These are phyloP conservation scores for Steatornis caripensis DNA, from an alignment of 2,113 vertebrate species.

Conservation along the genomic window DNA sequence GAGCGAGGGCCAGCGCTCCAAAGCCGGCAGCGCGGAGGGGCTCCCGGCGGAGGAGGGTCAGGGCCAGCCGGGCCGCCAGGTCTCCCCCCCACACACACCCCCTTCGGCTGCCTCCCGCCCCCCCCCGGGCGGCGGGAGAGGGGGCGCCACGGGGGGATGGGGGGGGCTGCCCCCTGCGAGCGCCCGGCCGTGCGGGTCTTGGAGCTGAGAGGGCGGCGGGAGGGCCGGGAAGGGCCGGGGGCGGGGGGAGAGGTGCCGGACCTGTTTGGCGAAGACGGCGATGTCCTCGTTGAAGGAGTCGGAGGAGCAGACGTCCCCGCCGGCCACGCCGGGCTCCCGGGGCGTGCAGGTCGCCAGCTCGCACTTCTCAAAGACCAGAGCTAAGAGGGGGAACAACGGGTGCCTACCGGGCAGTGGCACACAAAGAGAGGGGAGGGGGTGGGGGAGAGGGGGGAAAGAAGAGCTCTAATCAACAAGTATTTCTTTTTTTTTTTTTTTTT, in stretches of 20 bases:
- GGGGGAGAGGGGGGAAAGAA: conserved; percentile 52
- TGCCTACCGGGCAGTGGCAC: conserved; percentile 87
- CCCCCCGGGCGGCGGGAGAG: background rate
- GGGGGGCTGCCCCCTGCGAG: background rate
- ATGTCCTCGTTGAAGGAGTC: conserved; percentile 98
- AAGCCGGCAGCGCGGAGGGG: background rate
- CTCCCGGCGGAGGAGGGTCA: background rate
- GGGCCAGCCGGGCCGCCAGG: background rate
- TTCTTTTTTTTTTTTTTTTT: background rate
- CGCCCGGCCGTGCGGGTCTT: background rate
- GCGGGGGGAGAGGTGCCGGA: conserved; percentile 12
- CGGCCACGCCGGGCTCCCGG: conserved; percentile 92
- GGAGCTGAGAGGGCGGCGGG: background rate
- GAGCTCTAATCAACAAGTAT: conserved; percentile 77
- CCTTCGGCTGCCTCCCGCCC: background rate
- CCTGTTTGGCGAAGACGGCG: conserved; percentile 95
- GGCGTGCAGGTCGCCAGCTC: conserved; percentile 98
- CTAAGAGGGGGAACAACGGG: conserved; percentile 97
- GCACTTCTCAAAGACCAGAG: conserved; percentile 99
- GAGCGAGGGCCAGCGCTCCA: background rate
- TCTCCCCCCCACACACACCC: too few relatives aligned
- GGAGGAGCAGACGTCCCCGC: conserved; percentile 94
- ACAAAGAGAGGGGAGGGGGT: conserved; percentile 69
- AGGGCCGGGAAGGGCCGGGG: background rate
- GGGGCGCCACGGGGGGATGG: background rate